A percentile compares a stretch with the other conserved stretches of the same genome.
phyloP scores from a whole-genome alignment of 2,797 vertebrate species.

The Acanthornis magna region DNA sequence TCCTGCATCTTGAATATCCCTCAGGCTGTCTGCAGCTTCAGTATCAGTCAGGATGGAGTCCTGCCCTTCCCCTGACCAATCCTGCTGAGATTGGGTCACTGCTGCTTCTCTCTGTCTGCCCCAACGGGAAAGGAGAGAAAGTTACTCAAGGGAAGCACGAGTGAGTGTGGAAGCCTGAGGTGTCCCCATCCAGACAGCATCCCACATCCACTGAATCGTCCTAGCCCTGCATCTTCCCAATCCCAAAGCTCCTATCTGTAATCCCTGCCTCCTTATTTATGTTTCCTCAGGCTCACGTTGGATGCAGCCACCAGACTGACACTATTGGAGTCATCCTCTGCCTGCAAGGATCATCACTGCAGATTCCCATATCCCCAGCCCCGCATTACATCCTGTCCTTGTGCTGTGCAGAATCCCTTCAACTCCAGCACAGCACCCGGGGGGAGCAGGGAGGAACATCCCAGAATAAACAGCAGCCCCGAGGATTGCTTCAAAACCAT shows the following conservation, averaged over 20 bases:
- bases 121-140: neutral
- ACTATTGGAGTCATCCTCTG: too few relatives aligned
- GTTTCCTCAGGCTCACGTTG: neutral
- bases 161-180: neutral
- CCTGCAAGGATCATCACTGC: neutral
- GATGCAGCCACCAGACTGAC: neutral
- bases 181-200: neutral
- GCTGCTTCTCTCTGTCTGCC: neutral
- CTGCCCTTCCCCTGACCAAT: neutral
- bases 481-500: neutral
- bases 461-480: neutral
- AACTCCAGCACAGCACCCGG: neutral
- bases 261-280: neutral
- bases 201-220: too few relatives aligned
- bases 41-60: neutral
- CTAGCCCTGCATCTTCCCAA: neutral
- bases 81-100: neutral
- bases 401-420: neutral
- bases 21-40: neutral
- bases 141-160: neutral
- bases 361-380: neutral
- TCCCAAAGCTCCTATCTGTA: accelerated
- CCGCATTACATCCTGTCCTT: neutral
- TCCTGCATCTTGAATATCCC: neutral
- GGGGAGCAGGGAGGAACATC: neutral